phyloP scores from a whole-genome alignment of 2,797 vertebrate genomes.

The Chanos chanos region DNA sequence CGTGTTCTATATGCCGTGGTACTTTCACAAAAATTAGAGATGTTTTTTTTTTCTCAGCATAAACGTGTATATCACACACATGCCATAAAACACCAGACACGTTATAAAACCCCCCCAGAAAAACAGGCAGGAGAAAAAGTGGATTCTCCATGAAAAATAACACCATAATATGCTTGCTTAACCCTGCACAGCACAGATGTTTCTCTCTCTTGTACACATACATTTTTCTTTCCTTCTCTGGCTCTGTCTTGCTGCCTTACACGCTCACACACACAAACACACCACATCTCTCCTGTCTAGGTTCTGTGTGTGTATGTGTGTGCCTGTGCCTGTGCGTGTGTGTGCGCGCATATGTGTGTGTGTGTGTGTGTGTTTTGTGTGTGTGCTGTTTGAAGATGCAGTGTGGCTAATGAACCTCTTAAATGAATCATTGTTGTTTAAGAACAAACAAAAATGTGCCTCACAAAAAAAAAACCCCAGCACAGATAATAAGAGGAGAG shows the following conservation, averaged over 20 bases:
- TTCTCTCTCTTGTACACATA: too few relatives aligned
- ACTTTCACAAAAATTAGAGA: too few relatives aligned
- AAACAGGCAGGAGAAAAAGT: conserved; percentile 10
- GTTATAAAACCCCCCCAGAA: too few relatives aligned
- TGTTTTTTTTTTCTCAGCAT: too few relatives aligned
- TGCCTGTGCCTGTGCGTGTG: neutral
- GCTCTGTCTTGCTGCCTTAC: neutral
- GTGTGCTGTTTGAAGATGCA: conserved; percentile 31
- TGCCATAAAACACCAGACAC: too few relatives aligned
- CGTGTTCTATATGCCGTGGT: too few relatives aligned
- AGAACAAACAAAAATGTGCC: neutral
- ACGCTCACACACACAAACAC: too few relatives aligned
- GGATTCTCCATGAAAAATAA: conserved; percentile 30
- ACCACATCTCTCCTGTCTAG: too few relatives aligned
- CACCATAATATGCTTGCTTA: conserved; percentile 23
- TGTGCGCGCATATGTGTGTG: conserved; percentile 16
- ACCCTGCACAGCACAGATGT: conserved; percentile 36
- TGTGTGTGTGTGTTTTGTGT: conserved; percentile 9
- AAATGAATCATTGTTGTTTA: conserved; percentile 49
- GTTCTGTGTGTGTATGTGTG: neutral
- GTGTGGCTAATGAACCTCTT: conserved; percentile 44
- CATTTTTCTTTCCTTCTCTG: neutral
- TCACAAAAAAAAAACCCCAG: conserved; percentile 23
- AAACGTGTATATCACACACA: too few relatives aligned
- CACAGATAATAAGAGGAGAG: conserved; percentile 54